Evolutionary conservation across 1,140 invertebrate species (phyloP), one percentile per base, ranked within the genome.

Genomic region (Halictus rubicundus): DNA sequence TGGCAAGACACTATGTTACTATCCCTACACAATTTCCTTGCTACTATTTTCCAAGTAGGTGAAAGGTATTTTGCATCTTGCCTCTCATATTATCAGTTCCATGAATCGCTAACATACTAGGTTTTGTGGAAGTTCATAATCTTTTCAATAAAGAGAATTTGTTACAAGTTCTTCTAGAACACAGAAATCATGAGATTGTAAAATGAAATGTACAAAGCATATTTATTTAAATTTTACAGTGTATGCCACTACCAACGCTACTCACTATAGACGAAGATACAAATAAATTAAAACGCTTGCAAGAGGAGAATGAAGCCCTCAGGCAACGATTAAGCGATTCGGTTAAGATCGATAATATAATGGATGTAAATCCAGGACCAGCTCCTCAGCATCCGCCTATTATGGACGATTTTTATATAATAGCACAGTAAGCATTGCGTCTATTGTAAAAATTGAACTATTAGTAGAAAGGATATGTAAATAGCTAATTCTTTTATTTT

Each of bases 1-100:
- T 99, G 98, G 98, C 98, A 99, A 90, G 98, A 99, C 89, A 98
- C 97, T 60, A 95, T 98, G 87, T 91, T 98, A 59, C 95, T 99
- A n/a, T 99, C 98, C 0, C 93, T 99, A 27, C 97, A 98, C 89
- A 99, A 99, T 93, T 97, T 99, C 88, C 93, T 99, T 54, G 96
- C 98, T 32, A 97, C 97, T 49, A 96, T 98, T 64, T 98, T 97
- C 89, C 96, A 97, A 93, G 95, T 95, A 92, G 84, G 83, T 89
- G 68, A 82, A 86, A 85, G 63, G 79, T 64, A 66, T 63, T 80
- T 60, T 66, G 39, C 68, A 69, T 64, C 25, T 27, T 78, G 60
- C 32, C 68, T 65, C 25, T 72, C 23, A 72, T 52, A 25, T 69
- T 76, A 61, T 16, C 65, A 68, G 52, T 66, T 65, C 19, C 42